Evolutionary conservation across 2,797 vertebrate species (phyloP), one percentile per base, ranked within the genome.

Genomic region (Manis javanica): DNA sequence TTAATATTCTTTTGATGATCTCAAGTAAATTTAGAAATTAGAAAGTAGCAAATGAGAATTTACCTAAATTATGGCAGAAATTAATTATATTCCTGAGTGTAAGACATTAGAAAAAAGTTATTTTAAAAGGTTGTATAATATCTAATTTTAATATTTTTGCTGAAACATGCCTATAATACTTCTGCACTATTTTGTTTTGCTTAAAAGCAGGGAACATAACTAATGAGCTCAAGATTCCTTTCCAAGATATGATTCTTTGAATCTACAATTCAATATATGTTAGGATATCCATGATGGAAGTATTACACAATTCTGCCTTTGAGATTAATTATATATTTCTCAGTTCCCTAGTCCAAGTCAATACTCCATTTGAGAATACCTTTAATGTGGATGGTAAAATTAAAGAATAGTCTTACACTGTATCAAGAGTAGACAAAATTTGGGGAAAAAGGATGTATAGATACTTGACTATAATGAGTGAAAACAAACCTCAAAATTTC

Each of bases 401-500:
- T 64, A 34, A 83, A 2, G 34, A 77, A 81, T 64, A 63, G 18
- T 78, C 34, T 83, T 51, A 71, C 64, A 71, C 39, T 64, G 1
- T 55, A 72, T 6, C 19, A 87, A 84, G 15, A 64, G 3, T 72
- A 91, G 51, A 85, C 24, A 92, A 87, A 77, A 68, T 59, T 63
- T 61, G 7, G 37, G 13, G 10, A 34, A 78, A 92, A 18, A 37
- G 0, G 18, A 59, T 13, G 16, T 46, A 37, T 34, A 87, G 8
- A 51, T 83, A 53, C 1, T 23, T 77, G 16, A n/a, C 13, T 84
- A 0, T 69, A 87, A 83, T 61, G n/a, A 72, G 24, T 88, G 14
- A 84, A 90, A 91, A 86, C 39, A 95, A 86, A 84, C 46, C 15
- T 71, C 26, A 46, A 57, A 72, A 18, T 96, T 74, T 93, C 51